These are phyloP conservation scores for Antheraea yamamai DNA, from an alignment of 2,888 invertebrate species.

Conservation along the genomic window DNA sequence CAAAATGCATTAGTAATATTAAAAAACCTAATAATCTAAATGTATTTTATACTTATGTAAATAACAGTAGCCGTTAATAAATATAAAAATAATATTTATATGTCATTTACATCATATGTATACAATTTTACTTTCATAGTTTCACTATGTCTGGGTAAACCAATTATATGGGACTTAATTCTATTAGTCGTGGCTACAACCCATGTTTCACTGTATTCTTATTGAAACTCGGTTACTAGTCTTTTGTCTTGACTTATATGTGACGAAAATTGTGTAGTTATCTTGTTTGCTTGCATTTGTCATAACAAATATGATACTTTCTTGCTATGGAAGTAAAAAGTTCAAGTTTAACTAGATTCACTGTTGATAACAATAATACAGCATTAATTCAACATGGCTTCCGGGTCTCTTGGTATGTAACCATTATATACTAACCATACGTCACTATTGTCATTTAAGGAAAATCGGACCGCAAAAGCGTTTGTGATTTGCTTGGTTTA, in stretches of 20 bases:
- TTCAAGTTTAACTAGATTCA: slow-evolving; percentile 42
- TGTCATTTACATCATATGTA: not conserved
- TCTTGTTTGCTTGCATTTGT: not conserved
- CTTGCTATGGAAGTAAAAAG: slow-evolving; percentile 42
- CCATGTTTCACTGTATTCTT: slow-evolving; percentile 39
- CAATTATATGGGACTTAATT: slow-evolving; percentile 63
- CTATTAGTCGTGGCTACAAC: slow-evolving; percentile 53
- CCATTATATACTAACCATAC: not conserved
- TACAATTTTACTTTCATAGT: not conserved
- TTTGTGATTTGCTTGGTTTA: slow-evolving; percentile 4
- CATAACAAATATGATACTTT: slow-evolving; percentile 18
- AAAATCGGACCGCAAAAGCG: not conserved
- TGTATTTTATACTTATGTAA: too few relatives aligned
- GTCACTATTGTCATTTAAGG: not conserved
- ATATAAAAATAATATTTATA: not conserved
- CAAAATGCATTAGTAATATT: too few relatives aligned
- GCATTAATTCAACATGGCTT: slow-evolving; percentile 36
- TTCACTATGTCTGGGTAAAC: slow-evolving; percentile 48
- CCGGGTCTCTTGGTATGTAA: slow-evolving; percentile 53
- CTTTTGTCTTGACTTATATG: slow-evolving; percentile 7
- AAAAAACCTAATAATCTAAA: too few relatives aligned
- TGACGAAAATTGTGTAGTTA: not conserved
- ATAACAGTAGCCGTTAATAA: not conserved
- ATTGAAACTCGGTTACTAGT: slow-evolving; percentile 25
- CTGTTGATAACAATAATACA: slow-evolving; percentile 30